Conservation (phyloP, 2,797 vertebrate species). For the Poeciliopsis paucimaculata region DNA sequence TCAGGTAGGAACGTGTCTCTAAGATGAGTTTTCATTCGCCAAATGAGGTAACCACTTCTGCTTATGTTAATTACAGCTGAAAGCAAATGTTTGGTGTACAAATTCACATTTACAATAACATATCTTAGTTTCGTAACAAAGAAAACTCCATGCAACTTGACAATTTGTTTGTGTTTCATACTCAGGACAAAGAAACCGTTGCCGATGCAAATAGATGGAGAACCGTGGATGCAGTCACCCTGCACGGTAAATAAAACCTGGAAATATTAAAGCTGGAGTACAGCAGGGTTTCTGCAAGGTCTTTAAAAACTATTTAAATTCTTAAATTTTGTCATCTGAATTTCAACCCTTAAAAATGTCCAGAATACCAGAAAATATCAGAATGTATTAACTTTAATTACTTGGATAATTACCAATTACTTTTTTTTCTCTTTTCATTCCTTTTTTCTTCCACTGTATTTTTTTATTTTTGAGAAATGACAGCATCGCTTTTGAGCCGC, state of each 20-base stretch:
- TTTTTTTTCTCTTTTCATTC: background rate
- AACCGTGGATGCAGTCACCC: constrained; percentile 96
- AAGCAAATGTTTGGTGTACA: constrained; percentile 22
- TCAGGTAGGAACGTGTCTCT: constrained; percentile 77
- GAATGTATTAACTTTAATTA: background rate
- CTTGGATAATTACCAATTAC: too few relatives aligned
- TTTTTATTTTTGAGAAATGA: background rate
- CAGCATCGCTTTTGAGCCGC: background rate
- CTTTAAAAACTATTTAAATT: background rate
- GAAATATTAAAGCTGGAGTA: constrained; percentile 1
- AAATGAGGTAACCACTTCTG: background rate
- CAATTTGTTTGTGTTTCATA: constrained; percentile 6
- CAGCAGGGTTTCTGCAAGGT: background rate
- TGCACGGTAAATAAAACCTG: constrained; percentile 85
- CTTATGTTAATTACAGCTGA: background rate
- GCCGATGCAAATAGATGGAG: constrained; percentile 96
- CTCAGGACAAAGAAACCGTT: constrained; percentile 89
- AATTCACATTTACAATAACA: constrained; percentile 3
- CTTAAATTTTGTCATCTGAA: background rate
- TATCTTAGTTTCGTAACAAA: constrained; percentile 37
- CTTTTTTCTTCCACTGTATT: background rate
- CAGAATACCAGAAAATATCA: background rate
- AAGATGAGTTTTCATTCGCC: constrained; percentile 40
- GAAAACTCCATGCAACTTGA: background rate
- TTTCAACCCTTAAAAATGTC: background rate